These are phyloP conservation scores for Oscheius sp. DNA, from an alignment of 2,888 invertebrate species.

Conservation along the genomic window DNA sequence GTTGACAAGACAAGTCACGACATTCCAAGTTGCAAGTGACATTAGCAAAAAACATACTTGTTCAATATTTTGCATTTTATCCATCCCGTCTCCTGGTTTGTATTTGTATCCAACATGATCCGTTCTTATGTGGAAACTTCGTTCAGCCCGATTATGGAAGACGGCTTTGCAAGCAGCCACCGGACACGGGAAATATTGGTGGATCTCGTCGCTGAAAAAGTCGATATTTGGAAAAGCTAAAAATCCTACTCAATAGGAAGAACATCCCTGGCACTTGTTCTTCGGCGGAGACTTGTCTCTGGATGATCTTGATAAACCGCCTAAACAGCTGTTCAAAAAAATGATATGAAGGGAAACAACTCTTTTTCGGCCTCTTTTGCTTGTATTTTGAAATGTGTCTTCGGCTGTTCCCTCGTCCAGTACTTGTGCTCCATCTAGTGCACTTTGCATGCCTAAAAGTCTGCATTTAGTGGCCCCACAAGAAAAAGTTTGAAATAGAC, in stretches of 20 bases:
- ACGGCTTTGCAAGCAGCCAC: slow-evolving; percentile 25
- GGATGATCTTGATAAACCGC: neutral
- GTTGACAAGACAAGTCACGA: too few species aligned
- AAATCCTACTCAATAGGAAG: slow-evolving; percentile 31
- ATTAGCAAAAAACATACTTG: too few species aligned
- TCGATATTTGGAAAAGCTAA: neutral
- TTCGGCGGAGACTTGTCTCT: neutral
- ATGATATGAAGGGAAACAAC: neutral
- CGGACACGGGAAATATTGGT: slow-evolving; percentile 34
- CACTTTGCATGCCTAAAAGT: slow-evolving; percentile 5
- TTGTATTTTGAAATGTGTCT: neutral
- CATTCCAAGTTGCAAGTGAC: too few species aligned
- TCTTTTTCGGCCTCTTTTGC: neutral
- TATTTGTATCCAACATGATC: slow-evolving; percentile 41
- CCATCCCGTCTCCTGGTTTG: slow-evolving; percentile 29
- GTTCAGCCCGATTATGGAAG: slow-evolving; percentile 36
- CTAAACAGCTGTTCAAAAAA: neutral
- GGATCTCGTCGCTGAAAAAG: slow-evolving; percentile 27
- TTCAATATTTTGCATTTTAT: slow-evolving; percentile 1
- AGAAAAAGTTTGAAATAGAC: neutral
- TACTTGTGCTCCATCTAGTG: neutral
- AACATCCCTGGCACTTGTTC: slow-evolving; percentile 20
- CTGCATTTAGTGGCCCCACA: neutral
- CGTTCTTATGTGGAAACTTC: slow-evolving; percentile 38
- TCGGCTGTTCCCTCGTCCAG: neutral